Base-by-base conservation (phyloP, 2,113 vertebrate species). In the Cyphomyrus plagiostoma region DNA sequence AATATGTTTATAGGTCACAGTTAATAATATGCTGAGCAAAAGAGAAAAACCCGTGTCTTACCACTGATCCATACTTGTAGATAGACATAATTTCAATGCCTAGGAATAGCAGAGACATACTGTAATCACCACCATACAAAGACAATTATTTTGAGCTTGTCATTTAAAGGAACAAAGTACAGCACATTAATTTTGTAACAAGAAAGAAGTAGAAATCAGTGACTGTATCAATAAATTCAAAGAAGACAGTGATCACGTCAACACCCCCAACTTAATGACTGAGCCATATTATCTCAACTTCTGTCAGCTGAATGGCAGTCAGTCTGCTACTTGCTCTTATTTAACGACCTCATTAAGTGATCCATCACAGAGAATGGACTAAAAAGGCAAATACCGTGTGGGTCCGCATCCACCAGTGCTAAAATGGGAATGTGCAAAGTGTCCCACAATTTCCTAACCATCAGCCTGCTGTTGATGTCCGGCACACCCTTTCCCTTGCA, bases 11-110 rank as follows among this genome's bases (percentile, higher is more conserved):
- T 91, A 93, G 92, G 90, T 89, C 91, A 90, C 87, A 85, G 4
- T 86, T 85, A 90, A 93, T 93, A 92, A 90, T 90, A 90, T 88
- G 91, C 88, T 90, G 77, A 89, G 93, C 93, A 89, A 92, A 88
- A 92, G 89, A 90, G 92, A 88, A 77, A 77, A 42, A 39, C 74
- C 35, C 48, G 89, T 1, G 92, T 97, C 98, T 98, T 92, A 99
- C 98, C 96, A 96, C 91, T 90, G 98, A 99, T 92, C 98, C 98
- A 0, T 99, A 99, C 91, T 99, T 99, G 95, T 99, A 99, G 95
- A 99, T 93, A 46, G 97, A 98, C 98, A 99, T 98, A 93, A 99
- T 99, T 95, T 99, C 98, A 91, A 99, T 95, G 94, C 98, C 98
- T 99, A 94, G 89, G 89, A 94, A 94, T 95, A 95, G 89, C 92